Evolutionary conservation across 2,888 invertebrate species (phyloP), one percentile per base, ranked within the genome.

Genomic region (Ophioninae sp.): DNA sequence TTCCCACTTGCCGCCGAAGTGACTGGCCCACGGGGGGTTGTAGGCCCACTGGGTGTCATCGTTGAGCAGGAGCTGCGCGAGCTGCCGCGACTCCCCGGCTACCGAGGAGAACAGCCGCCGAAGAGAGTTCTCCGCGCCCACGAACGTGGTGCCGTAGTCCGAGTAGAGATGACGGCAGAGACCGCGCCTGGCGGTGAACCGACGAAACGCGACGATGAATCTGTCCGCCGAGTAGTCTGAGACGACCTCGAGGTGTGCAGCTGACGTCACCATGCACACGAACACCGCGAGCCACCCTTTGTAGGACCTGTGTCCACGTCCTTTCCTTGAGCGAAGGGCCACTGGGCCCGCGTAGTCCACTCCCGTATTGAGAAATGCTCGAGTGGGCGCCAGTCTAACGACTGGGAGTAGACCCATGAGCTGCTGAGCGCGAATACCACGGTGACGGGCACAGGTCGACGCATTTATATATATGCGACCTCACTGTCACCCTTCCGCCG

Each of bases 361-460:
- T 20, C 82, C 82, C 6, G 74, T 51, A 59, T 69, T 67, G 3
- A 68, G 30, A 23, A 85, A 85, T 3, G 80, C 30, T 20, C 74
- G n/a, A 17, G 80, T 17, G 20, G 74, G 80, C 5, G 69, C 65
- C 6, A 83, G 75, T 23, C 78, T 56, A 13, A 22, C 3, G 2
- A 51, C 37, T n/a, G 89, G 90, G 8, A 89, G 80, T 22, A 88
- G 75, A 17, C 87, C 89, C 89, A 90, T 89, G 1, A 87, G 41
- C 69, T 87, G 89, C 6, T 80, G 69, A 6, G 81, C 85, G 20
- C 23, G 41, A 22, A 39, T 7, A 23, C 63, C 56, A n/a, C 69
- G 64, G 13, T 39, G 30, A 17, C 78, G 64, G 5, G 78, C 72
- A 64, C 85, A 85, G 7, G 17, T 17, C 10, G n/a, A 75, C 61